Conservation (phyloP, 2,888 invertebrate species). For the Halocaridina rubra region DNA sequence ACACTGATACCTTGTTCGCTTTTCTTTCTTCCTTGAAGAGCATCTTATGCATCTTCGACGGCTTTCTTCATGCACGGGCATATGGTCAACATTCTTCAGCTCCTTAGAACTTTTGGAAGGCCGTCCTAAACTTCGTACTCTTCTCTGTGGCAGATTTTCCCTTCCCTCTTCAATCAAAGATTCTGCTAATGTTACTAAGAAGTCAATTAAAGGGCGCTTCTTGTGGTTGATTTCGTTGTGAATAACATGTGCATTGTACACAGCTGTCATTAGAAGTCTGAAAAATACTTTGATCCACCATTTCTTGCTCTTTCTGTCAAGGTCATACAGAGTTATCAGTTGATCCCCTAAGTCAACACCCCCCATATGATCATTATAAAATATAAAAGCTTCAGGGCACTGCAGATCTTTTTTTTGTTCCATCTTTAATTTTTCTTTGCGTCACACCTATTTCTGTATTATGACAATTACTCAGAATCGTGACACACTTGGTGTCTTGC, state of each 20-base stretch:
- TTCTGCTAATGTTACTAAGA: background rate
- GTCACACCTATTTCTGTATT: background rate
- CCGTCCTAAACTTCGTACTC: background rate
- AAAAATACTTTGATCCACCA: background rate
- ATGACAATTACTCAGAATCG: background rate
- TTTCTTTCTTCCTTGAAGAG: background rate
- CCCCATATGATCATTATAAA: background rate
- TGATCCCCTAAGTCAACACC: background rate
- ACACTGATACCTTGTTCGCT: background rate
- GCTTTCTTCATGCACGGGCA: background rate
- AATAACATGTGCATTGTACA: background rate
- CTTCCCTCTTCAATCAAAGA: background rate
- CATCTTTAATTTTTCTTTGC: background rate
- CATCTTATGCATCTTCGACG: background rate
- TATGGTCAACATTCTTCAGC: background rate
- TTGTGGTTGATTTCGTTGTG: background rate
- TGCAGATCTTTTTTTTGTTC: background rate
- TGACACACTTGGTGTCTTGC: background rate
- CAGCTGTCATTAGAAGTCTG: background rate
- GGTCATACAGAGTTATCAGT: background rate
- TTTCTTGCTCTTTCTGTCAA: background rate
- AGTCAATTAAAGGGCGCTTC: background rate
- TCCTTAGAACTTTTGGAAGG: background rate
- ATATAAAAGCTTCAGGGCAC: background rate
- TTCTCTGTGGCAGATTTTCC: background rate